A percentile compares a stretch with the other conserved stretches of the same genome.
Evolutionary conservation across 2,113 vertebrate genomes (phyloP).

Genomic region (Galeopterus variegatus): DNA sequence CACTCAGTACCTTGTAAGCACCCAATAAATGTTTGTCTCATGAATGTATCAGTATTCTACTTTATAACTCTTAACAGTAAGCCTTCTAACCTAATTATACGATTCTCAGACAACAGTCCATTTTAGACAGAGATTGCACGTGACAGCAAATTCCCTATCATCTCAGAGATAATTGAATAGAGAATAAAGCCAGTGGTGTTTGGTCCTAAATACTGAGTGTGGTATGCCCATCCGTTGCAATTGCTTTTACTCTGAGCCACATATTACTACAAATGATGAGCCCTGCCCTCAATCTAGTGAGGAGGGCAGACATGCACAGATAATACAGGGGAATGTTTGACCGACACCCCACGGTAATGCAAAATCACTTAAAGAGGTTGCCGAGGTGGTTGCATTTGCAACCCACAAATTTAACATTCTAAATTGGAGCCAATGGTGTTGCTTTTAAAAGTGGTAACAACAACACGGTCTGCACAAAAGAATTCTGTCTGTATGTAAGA

Average conservation of each 20-base stretch:
- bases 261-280: background rate
- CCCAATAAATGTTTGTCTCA: constrained; percentile 5
- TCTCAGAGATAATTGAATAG: constrained; percentile 28
- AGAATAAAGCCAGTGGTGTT: background rate
- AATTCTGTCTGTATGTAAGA: background rate
- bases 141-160: background rate
- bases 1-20: background rate
- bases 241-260: background rate
- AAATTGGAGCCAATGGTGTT: background rate
- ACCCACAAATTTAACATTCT: background rate
- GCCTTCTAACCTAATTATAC: background rate
- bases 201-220: background rate
- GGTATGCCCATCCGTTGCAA: background rate
- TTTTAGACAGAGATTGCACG: background rate
- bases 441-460: background rate
- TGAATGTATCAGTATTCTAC: background rate
- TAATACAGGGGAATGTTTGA: background rate
- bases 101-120: background rate
- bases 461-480: background rate
- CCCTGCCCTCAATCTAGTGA: background rate
- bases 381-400: background rate
- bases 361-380: background rate
- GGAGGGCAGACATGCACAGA: background rate
- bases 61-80: constrained; percentile 22
- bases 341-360: background rate